Base-by-base conservation (phyloP, 2,113 vertebrate genomes). In the Periophthalmus modestus region DNA sequence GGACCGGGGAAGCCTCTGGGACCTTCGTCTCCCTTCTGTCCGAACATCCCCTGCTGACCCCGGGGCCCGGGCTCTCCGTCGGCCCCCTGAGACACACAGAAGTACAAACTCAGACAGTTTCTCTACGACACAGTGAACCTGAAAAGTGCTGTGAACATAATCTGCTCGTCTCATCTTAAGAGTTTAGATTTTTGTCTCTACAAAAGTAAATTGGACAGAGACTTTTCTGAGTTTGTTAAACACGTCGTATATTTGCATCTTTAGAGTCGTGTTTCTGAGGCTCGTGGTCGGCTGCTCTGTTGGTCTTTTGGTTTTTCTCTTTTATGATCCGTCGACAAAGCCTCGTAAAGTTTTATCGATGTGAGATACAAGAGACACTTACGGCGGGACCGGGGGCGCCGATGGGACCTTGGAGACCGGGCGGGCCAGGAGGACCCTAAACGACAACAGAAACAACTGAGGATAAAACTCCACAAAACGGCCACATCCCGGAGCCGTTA, bases 21-120 rank as follows among this genome's bases (percentile, higher is more conserved):
- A 21, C 98, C 98, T 91, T 99, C 98, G 74, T 99, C 98, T 78
- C 98, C 98, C 77, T 99, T 99, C 81, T 99, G 98, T 73, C 98
- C 98, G 75, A 98, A 99, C 96, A 98, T 98, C 7, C 98, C 98
- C 92, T 99, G 97, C 74, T 98, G 98, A 85, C 98, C 98, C 85
- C 97, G 92, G 74, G 97, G 97, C 63, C 98, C 98, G 28, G 97
- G 94, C 78, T 99, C 97, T 87, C 98, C 98, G 92, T 99, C 97
- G 43, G 93, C 95, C 74, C 98, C 98, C 98, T 99, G 87, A 83
- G 58, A 65, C n/a, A 36, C 16, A n/a, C n/a, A n/a, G n/a, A n/a
- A n/a, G n/a, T n/a, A n/a, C n/a, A n/a, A n/a, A n/a, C n/a, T n/a
- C n/a, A n/a, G n/a, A n/a, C n/a, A n/a, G n/a, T n/a, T n/a, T n/a